Evolutionary conservation across 2,888 invertebrate species (phyloP).

Genomic region (Mellilla xanthometata): DNA sequence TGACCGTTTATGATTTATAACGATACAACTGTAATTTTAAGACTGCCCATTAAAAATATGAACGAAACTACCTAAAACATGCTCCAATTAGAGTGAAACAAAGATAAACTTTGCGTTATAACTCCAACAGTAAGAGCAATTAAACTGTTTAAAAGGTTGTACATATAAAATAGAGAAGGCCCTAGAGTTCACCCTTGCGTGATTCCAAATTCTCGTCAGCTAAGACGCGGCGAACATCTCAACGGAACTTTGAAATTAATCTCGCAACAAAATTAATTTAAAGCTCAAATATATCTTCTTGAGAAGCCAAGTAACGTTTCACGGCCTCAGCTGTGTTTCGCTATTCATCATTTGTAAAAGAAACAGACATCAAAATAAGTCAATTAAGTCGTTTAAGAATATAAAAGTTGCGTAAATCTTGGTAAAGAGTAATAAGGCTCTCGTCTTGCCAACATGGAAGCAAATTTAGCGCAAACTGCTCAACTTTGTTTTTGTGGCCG

Average conservation of each 20-base stretch:
- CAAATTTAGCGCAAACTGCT: constrained; percentile 20
- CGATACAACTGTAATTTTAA: too few species aligned
- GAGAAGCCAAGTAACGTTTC: constrained; percentile 10
- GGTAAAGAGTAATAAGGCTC: constrained; percentile 15
- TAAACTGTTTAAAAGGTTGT: background rate
- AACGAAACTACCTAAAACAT: too few species aligned
- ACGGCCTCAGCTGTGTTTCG: constrained; percentile 13
- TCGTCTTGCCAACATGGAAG: constrained; percentile 21
- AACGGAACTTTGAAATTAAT: background rate
- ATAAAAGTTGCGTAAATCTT: constrained; percentile 30
- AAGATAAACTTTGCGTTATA: too few species aligned
- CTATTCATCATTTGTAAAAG: constrained; percentile 28
- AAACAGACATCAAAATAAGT: constrained; percentile 30
- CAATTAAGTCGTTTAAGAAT: constrained; percentile 26
- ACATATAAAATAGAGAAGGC: background rate
- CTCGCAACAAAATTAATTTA: constrained; percentile 10
- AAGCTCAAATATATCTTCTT: constrained; percentile 5
- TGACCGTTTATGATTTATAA: too few species aligned
- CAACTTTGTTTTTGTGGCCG: constrained; percentile 15
- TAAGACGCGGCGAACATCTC: background rate
- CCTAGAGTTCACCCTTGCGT: background rate
- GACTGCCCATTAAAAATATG: too few species aligned
- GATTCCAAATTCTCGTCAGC: background rate
- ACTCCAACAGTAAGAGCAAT: too few species aligned
- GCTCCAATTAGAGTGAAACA: too few species aligned